phyloP scores from a whole-genome alignment of 2,797 vertebrate species.

The Amphiprion clarkii region DNA sequence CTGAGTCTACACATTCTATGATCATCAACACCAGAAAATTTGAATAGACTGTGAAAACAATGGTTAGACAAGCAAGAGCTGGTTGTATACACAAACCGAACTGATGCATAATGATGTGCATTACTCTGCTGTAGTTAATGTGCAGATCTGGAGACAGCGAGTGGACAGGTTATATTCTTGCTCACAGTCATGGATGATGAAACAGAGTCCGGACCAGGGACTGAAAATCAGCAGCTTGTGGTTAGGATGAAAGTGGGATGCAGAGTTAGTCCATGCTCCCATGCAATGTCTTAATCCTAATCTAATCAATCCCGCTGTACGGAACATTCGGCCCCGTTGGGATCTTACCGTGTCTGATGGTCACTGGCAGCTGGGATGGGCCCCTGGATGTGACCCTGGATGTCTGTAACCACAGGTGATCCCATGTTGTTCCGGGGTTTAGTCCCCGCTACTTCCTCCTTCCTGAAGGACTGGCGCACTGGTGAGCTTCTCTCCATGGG shows the following conservation, averaged over 20 bases:
- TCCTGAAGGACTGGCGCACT: slow-evolving; percentile 93
- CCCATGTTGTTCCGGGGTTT: slow-evolving; percentile 87
- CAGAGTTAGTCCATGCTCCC: slow-evolving; percentile 81
- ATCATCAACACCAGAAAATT: slow-evolving; percentile 45
- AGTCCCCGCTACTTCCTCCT: slow-evolving; percentile 82
- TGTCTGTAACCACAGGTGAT: slow-evolving; percentile 85
- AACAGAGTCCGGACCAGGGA: slow-evolving; percentile 54
- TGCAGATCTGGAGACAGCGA: slow-evolving; percentile 52
- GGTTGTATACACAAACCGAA: slow-evolving; percentile 48
- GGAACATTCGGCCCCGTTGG: neutral
- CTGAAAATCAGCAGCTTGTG: slow-evolving; percentile 55
- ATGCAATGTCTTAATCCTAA: slow-evolving; percentile 61
- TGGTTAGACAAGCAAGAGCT: slow-evolving; percentile 45
- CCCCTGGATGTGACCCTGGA: slow-evolving; percentile 80
- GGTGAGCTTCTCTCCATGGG: slow-evolving; percentile 93
- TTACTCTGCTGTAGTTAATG: slow-evolving; percentile 45
- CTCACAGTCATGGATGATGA: slow-evolving; percentile 63
- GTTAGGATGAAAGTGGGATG: slow-evolving; percentile 78
- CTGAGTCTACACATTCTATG: slow-evolving; percentile 26
- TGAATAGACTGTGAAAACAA: slow-evolving; percentile 50
- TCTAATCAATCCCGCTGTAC: neutral
- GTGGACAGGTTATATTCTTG: slow-evolving; percentile 45
- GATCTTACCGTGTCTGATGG: slow-evolving; percentile 94
- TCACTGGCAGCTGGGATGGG: slow-evolving; percentile 84
- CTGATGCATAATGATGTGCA: slow-evolving; percentile 34